A percentile compares a stretch with the other conserved stretches of the same genome.
These are phyloP conservation scores for Lates japonicus DNA, from an alignment of 2,797 vertebrate species.

Conservation along the genomic window DNA sequence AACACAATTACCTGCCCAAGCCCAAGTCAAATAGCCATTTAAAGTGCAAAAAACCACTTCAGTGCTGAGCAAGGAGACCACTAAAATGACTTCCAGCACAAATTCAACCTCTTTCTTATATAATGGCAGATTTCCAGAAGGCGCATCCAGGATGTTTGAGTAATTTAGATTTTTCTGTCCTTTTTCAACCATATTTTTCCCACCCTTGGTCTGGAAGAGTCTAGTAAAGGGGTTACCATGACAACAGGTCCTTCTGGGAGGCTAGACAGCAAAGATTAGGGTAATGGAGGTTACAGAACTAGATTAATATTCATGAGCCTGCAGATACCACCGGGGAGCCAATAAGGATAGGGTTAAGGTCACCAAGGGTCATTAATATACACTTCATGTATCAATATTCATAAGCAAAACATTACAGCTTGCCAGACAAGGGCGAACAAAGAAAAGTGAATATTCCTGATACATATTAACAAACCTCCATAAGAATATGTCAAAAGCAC, in stretches of 20 bases:
- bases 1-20: slow-evolving; percentile 32
- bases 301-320: slow-evolving; percentile 91
- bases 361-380: slow-evolving; percentile 92
- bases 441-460: slow-evolving; percentile 89
- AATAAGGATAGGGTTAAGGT: slow-evolving; percentile 93
- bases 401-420: slow-evolving; percentile 92
- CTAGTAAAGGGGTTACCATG: slow-evolving; percentile 90
- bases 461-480: slow-evolving; percentile 89
- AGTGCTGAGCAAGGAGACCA: slow-evolving; percentile 24
- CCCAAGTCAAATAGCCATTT: slow-evolving; percentile 43
- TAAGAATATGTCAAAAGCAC: slow-evolving; percentile 82
- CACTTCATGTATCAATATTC: slow-evolving; percentile 92
- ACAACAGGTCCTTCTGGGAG: slow-evolving; percentile 90
- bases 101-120: slow-evolving; percentile 49
- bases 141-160: slow-evolving; percentile 65
- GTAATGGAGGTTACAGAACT: slow-evolving; percentile 92
- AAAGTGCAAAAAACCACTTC: slow-evolving; percentile 41
- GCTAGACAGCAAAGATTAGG: slow-evolving; percentile 92
- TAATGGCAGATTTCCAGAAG: slow-evolving; percentile 52
- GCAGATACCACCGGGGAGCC: slow-evolving; percentile 89
- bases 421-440: slow-evolving; percentile 91
- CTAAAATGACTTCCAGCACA: slow-evolving; percentile 35
- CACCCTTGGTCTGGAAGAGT: slow-evolving; percentile 86
- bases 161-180: slow-evolving; percentile 77
- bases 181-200: slow-evolving; percentile 82